Base-by-base conservation (phyloP, 2,888 invertebrate genomes). In the Pollenia angustigena region DNA sequence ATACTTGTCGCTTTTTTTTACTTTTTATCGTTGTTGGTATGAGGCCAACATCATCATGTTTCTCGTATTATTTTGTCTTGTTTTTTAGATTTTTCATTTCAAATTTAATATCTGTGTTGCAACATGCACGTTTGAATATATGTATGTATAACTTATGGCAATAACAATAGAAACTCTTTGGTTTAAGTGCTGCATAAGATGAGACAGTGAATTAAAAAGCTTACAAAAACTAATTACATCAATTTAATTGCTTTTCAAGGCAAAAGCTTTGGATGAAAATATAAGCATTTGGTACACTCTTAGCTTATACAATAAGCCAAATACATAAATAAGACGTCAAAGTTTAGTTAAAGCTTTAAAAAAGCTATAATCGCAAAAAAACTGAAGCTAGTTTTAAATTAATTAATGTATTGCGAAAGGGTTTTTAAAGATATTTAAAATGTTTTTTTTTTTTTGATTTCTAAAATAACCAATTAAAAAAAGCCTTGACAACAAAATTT, bases 41-140 rank as follows among this genome's bases (percentile, higher is more conserved):
- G 50, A 79, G 78, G 82, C 78, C 84, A 76, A 87, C 75, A 76
- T 74, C 74, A 62, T 79, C 79, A 62, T 79, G 74, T 79, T 74
- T 69, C 68, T 14, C 52, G 69, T 56, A 71, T 81, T 79, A 72
- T 80, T 81, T 54, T 68, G 44, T 62, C 46, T 82, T 82, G 48
- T 66, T 62, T 80, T 42, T 62, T 42, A 62, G 44, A 52, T 54
- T 32, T 81, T 54, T 69, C 62, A 16, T 62, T 68, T 75, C 40
- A 64, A 74, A 74, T 85, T 66, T 46, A 74, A 74, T 84, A 81
- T 74, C 62, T 52, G 44, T 64, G 69, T 52, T 75, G 79, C 74
- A 68, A 79, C 84, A 84, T 82, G 69, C 60, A 72, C 72, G 74
- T 84, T 18, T 32, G 60, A 52, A 23, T 18, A 74, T 78, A 66